These are phyloP conservation scores for Aphidius colemani DNA, from an alignment of 2,888 invertebrate species.

Conservation along the genomic window DNA sequence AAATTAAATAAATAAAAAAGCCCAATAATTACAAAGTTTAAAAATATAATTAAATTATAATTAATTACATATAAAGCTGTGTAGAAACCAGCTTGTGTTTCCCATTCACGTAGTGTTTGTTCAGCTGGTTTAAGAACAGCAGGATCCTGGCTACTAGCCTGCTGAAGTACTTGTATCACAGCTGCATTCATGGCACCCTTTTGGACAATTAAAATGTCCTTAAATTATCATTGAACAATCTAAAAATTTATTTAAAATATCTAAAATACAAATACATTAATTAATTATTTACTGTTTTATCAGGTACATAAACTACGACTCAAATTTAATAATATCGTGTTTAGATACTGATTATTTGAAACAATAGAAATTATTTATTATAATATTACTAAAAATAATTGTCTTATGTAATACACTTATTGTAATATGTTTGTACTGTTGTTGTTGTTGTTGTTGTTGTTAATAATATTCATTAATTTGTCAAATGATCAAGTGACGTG, in stretches of 20 bases:
- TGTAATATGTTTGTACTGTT: no score
- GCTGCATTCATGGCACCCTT: conserved; percentile 64
- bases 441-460: no score
- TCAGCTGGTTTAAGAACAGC: conserved; percentile 86
- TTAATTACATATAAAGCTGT: conserved; percentile 75
- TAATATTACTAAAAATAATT: no score
- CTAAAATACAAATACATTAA: no score
- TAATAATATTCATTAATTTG: no score
- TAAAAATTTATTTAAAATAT: no score
- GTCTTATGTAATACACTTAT: no score
- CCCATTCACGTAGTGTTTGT: conserved; percentile 85
- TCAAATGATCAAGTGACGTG: no score
- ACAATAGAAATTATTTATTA: no score
- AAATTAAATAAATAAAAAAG: conserved; percentile 11
- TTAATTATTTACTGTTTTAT: not conserved
- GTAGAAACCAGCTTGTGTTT: conserved; percentile 88
- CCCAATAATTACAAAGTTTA: not conserved
- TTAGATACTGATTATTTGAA: no score
- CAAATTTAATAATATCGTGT: not conserved
- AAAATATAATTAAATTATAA: not conserved
- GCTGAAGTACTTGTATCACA: conserved; percentile 77
- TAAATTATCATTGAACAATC: no score
- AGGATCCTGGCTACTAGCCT: conserved; percentile 85
- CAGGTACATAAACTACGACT: not conserved
- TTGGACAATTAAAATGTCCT: not conserved